phyloP scores from a whole-genome alignment of 2,888 invertebrate species.

The Criorhina ranunculi region DNA sequence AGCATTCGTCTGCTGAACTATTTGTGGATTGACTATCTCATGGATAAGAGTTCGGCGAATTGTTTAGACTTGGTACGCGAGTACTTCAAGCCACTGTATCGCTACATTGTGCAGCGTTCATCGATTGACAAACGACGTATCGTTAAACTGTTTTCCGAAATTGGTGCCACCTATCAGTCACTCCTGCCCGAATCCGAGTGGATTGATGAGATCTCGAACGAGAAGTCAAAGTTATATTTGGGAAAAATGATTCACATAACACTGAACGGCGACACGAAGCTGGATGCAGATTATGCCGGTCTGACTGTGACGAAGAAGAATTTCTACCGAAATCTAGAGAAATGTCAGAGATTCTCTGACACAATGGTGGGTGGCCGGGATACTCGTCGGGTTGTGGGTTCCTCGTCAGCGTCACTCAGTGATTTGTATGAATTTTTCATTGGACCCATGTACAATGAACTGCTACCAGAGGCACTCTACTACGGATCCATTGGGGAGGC shows the following conservation, averaged over 20 bases:
- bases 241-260: constrained; percentile 81
- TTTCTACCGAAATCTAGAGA: constrained; percentile 83
- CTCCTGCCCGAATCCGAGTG: constrained; percentile 80
- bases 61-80: constrained; percentile 80
- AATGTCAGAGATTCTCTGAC: constrained; percentile 79
- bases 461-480: constrained; percentile 80
- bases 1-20: constrained; percentile 81
- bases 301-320: constrained; percentile 80
- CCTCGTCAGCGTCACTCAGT: constrained; percentile 75
- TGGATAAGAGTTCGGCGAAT: constrained; percentile 80
- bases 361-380: neutral
- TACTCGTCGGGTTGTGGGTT: constrained; percentile 31
- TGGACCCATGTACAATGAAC: constrained; percentile 78
- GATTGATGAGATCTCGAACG: constrained; percentile 82
- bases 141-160: constrained; percentile 80
- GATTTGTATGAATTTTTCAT: constrained; percentile 78
- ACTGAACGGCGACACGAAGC: constrained; percentile 81
- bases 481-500: constrained; percentile 80
- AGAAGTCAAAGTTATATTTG: constrained; percentile 81
- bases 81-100: constrained; percentile 80
- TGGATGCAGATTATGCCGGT: constrained; percentile 79
- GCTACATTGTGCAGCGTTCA: constrained; percentile 80
- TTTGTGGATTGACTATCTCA: constrained; percentile 82
- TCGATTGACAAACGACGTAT: constrained; percentile 80
- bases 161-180: constrained; percentile 80